phyloP scores from a whole-genome alignment of 2,888 invertebrate genomes.

The Pristionchus japonicus region DNA sequence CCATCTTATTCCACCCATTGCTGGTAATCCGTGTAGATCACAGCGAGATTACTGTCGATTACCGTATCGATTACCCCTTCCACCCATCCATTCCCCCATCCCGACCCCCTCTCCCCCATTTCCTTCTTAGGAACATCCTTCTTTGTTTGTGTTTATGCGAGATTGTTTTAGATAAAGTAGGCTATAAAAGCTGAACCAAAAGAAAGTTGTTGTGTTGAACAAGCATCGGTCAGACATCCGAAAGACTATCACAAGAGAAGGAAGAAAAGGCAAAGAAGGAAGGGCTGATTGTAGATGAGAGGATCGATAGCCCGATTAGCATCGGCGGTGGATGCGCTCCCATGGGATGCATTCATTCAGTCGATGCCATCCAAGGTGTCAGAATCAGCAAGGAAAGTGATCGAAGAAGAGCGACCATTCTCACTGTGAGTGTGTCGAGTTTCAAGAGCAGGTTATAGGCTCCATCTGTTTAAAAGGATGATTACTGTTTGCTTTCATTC shows the following conservation, averaged over 20 bases:
- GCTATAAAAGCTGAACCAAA: constrained; percentile 8
- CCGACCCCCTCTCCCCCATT: too few species aligned
- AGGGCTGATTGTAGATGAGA: background rate
- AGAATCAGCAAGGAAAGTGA: background rate
- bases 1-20: background rate
- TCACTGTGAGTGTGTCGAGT: background rate
- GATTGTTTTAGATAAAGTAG: constrained; percentile 32
- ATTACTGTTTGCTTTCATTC: background rate
- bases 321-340: constrained; percentile 14
- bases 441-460: background rate
- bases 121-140: constrained; percentile 26
- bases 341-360: constrained; percentile 32
- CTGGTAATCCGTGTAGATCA: background rate
- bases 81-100: background rate
- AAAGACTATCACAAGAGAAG: background rate
- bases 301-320: constrained; percentile 6
- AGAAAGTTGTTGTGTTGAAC: background rate
- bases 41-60: constrained; percentile 4
- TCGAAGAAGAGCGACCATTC: constrained; percentile 33
- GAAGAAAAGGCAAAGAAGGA: background rate
- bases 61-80: too few species aligned
- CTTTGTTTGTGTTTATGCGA: constrained; percentile 32
- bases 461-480: background rate
- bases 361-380: background rate
- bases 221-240: constrained; percentile 26